phyloP scores from a whole-genome alignment of 1,140 invertebrate genomes.

The Drosophila mauritiana region DNA sequence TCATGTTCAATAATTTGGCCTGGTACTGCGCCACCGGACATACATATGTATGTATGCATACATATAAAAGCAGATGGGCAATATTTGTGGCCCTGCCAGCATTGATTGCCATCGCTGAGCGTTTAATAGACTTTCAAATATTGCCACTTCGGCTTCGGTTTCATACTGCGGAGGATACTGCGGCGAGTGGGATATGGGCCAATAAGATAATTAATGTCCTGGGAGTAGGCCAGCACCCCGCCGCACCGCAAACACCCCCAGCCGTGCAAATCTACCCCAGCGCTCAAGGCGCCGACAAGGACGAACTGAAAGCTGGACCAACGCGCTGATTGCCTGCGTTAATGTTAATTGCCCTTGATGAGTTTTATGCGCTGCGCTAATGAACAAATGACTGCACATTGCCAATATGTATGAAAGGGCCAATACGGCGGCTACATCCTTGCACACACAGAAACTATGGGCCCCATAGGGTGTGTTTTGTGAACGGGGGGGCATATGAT shows the following conservation, averaged over 20 bases:
- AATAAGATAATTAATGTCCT: conserved; percentile 80
- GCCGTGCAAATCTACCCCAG: neutral
- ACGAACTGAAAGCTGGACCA: conserved; percentile 15
- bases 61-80: conserved; percentile 43
- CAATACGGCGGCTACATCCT: conserved; percentile 18
- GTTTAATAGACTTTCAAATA: conserved; percentile 82
- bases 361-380: conserved; percentile 80
- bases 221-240: conserved; percentile 39
- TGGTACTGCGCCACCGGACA: conserved; percentile 18
- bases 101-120: conserved; percentile 63
- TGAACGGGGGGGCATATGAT: neutral
- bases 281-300: conserved; percentile 60
- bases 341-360: conserved; percentile 83
- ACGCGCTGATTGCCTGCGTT: conserved; percentile 74
- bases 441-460: conserved; percentile 27
- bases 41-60: neutral
- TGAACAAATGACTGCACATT: conserved; percentile 81
- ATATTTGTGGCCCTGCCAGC: conserved; percentile 25
- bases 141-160: conserved; percentile 64
- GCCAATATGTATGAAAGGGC: conserved; percentile 54
- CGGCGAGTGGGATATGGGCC: conserved; percentile 42
- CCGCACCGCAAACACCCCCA: neutral
- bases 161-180: neutral
- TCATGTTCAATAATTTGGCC: conserved; percentile 70
- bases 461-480: neutral